These are phyloP conservation scores for Scytalopus superciliaris DNA, from an alignment of 2,113 vertebrate genomes.

Conservation along the genomic window DNA sequence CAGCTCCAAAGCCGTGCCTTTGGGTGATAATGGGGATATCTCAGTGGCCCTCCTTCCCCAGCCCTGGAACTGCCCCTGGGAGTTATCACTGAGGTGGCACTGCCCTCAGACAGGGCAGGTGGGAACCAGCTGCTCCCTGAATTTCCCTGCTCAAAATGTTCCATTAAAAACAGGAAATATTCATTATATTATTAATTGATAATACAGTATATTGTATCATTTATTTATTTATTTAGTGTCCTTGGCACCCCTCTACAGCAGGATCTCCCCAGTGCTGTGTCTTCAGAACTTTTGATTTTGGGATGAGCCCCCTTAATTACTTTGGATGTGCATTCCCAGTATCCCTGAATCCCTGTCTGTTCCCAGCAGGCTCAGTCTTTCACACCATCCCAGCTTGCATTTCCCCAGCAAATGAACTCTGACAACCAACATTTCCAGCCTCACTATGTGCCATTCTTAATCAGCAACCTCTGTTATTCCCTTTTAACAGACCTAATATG, in stretches of 20 bases:
- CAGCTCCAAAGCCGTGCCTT: fast-evolving
- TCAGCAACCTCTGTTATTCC: no score
- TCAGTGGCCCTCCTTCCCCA: neutral
- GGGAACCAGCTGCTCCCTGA: conserved; percentile 22
- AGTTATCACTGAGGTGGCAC: neutral
- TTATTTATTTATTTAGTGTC: neutral
- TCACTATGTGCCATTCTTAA: no score
- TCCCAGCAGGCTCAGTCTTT: neutral
- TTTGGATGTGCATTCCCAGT: no score
- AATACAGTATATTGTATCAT: fast-evolving
- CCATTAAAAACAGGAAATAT: neutral
- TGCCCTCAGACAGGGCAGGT: neutral
- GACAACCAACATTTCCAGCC: no score
- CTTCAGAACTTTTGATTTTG: neutral
- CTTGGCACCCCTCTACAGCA: neutral
- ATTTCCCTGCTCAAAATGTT: neutral
- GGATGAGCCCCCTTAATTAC: neutral
- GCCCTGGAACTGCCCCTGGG: neutral
- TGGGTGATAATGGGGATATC: neutral
- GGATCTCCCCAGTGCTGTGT: neutral
- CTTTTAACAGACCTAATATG: no score
- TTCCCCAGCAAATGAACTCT: neutral
- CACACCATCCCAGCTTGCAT: neutral
- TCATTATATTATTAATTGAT: neutral
- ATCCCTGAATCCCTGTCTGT: neutral